Evolutionary conservation across 2,113 vertebrate species (phyloP).

Genomic region (Paracyprichromis sp.): DNA sequence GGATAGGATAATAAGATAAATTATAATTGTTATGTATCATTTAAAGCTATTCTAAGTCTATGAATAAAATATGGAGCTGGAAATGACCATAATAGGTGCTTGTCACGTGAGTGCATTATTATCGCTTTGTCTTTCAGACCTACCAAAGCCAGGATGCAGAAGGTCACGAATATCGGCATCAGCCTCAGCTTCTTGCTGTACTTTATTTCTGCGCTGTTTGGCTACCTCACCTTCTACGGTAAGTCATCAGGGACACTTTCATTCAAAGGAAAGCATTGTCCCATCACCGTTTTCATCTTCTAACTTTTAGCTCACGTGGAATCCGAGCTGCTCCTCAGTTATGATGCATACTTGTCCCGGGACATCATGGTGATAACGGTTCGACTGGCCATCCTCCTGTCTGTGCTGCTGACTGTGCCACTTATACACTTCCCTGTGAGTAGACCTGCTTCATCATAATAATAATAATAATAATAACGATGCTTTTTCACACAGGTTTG

Average conservation of each 20-base stretch:
- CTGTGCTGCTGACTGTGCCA: slow-evolving; percentile 87
- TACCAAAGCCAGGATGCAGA: slow-evolving; percentile 88
- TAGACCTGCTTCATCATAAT: background rate
- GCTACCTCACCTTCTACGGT: slow-evolving; percentile 97
- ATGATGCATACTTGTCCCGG: slow-evolving; percentile 75
- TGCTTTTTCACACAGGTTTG: background rate
- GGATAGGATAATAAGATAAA: background rate
- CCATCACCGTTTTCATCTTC: background rate
- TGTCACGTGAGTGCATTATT: background rate
- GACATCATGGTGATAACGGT: slow-evolving; percentile 82
- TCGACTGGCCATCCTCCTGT: slow-evolving; percentile 80
- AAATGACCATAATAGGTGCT: background rate
- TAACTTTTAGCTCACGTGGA: slow-evolving; percentile 77
- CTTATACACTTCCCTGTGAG: slow-evolving; percentile 96
- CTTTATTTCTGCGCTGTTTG: slow-evolving; percentile 86
- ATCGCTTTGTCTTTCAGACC: slow-evolving; percentile 70
- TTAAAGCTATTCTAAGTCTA: background rate
- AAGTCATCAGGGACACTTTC: slow-evolving; percentile 24
- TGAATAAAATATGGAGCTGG: background rate
- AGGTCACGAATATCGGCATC: slow-evolving; percentile 79
- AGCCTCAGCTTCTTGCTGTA: slow-evolving; percentile 85
- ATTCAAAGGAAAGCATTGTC: background rate
- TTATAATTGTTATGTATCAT: background rate
- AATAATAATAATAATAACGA: background rate
- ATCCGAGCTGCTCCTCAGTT: slow-evolving; percentile 82